Evolutionary conservation across 2,113 vertebrate species (phyloP), one percentile per base, ranked within the genome.

Genomic region (Astatotilapia flaviijosephi): DNA sequence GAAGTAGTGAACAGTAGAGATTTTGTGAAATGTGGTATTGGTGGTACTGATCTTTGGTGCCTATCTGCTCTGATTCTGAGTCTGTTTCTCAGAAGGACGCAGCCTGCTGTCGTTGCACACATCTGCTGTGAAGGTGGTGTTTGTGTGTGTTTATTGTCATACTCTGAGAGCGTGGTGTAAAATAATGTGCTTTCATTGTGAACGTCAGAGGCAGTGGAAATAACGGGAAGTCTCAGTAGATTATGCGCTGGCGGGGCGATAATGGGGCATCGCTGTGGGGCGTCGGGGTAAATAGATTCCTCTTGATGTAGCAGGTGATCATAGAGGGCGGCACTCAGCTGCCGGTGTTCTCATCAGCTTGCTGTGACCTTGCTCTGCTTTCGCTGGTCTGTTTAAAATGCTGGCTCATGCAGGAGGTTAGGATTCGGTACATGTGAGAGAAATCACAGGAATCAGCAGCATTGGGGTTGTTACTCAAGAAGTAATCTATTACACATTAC

Each of bases 281-380:
- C 3, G 23, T 80, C 13, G 40, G 8, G 15, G 77, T 68, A 80
- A 90, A 87, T 89, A 86, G 84, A 33, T 55, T 86, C 68, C 42
- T 85, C 81, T 83, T 91, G 87, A 88, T 84, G 79, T 84, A 79
- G 6, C 65, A 86, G 88, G 88, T 87, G 83, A 86, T 68, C 82
- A 62, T 42, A 5, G 53, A 77, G 68, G 26, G 49, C 28, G 82
- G 75, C 56, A 21, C 35, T 79, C 31, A 7, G 55, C 83, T 42
- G 56, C 58, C 17, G 2, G 58, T 62, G 55, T 42, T 13, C 21
- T 31, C 7, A 11, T 17, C 5, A 79, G 47, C 83, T 23, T 45
- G 14, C 28, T 83, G 10, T 65, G 37, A 49, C 53, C 58, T 14
- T 51, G 13, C 4, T 73, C 37, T 73, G 37, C 21, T 45, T 40